Evolutionary conservation across 1,140 invertebrate species (phyloP).

Genomic region (Microvelia longipes): DNA sequence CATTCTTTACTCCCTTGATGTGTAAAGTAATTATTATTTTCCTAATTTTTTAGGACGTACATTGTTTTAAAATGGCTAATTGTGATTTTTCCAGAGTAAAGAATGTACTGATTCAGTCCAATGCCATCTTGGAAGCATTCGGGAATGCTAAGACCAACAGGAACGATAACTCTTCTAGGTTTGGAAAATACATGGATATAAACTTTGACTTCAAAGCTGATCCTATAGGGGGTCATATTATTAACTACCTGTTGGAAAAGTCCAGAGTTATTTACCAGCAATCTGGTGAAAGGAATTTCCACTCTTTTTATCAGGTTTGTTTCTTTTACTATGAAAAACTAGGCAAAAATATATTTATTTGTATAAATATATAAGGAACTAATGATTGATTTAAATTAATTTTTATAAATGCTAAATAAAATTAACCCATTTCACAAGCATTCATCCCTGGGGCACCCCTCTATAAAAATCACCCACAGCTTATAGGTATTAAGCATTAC

Average conservation of each 20-base stretch:
- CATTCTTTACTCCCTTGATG: too few species aligned
- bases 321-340: too few species aligned
- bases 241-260: conserved; percentile 93
- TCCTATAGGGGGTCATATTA: conserved; percentile 89
- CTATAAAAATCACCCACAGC: too few species aligned
- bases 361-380: too few species aligned
- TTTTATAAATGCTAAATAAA: too few species aligned
- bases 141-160: conserved; percentile 95
- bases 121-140: conserved; percentile 89
- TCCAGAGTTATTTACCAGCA: conserved; percentile 87
- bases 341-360: too few species aligned
- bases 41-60: too few species aligned
- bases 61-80: too few species aligned
- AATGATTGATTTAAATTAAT: not conserved
- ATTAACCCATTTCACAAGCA: too few species aligned
- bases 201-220: conserved; percentile 98
- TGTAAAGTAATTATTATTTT: too few species aligned
- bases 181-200: conserved; percentile 99
- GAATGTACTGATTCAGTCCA: conserved; percentile 90
- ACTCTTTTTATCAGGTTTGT: conserved; percentile 87
- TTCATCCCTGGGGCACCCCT: too few species aligned
- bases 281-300: conserved; percentile 87
- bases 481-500: too few species aligned
- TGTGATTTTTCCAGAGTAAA: conserved; percentile 69
- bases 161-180: conserved; percentile 93